Percentiles rank a stretch among this genome's conserved stretches.
These are phyloP conservation scores for Leptopilina myrica DNA, from an alignment of 2,888 invertebrate species.

Conservation along the genomic window DNA sequence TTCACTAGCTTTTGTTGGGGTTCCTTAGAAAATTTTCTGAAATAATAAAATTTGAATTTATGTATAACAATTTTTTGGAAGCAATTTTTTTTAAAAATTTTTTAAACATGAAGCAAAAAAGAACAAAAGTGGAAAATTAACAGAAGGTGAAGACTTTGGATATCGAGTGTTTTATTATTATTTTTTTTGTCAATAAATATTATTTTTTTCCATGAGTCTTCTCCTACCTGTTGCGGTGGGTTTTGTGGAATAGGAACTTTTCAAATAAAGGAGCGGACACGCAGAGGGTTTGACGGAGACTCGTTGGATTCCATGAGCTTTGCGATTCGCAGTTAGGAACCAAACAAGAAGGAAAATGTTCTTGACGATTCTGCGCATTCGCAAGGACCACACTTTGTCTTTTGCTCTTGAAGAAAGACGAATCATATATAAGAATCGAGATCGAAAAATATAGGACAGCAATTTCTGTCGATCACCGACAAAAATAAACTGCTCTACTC, in stretches of 20 bases:
- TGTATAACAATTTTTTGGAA: background rate
- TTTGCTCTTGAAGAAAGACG: slow-evolving; percentile 5
- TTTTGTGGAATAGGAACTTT: background rate
- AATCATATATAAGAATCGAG: slow-evolving; percentile 4
- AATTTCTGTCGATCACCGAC: slow-evolving; percentile 27
- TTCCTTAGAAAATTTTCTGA: no score
- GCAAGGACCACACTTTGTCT: slow-evolving; percentile 20
- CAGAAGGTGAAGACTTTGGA: no score
- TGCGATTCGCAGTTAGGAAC: background rate
- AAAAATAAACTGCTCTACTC: slow-evolving; percentile 17
- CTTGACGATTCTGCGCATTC: slow-evolving; percentile 33
- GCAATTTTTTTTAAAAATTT: background rate
- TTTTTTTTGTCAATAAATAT: background rate
- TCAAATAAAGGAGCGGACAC: slow-evolving; percentile 2
- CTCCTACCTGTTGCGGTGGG: slow-evolving; percentile 34
- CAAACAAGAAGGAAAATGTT: slow-evolving; percentile 18
- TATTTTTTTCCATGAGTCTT: slow-evolving; percentile 1
- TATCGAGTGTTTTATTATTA: no score
- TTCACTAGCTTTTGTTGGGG: background rate
- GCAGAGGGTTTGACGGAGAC: slow-evolving; percentile 25
- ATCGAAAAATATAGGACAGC: slow-evolving; percentile 33
- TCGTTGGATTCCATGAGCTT: slow-evolving; percentile 23
- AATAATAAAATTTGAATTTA: no score
- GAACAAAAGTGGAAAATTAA: background rate
- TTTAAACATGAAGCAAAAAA: background rate